Conservation (phyloP, 1,140 invertebrate genomes). For the Mercenaria mercenaria region DNA sequence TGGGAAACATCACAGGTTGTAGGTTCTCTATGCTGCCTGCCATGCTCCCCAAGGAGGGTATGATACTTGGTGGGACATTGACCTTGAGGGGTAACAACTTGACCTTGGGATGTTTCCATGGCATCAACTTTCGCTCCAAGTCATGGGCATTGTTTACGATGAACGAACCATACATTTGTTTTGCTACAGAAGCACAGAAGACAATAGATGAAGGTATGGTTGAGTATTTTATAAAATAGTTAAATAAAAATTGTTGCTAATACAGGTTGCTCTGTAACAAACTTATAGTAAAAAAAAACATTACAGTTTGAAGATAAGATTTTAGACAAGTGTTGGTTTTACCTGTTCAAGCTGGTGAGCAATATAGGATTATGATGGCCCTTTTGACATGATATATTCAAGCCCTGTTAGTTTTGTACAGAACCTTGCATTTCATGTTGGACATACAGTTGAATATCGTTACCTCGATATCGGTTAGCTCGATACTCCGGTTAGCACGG, state of each 20-base stretch:
- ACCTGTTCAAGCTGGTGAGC: no score
- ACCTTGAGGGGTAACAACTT: conserved; percentile 95
- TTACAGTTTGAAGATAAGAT: background rate
- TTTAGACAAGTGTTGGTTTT: background rate
- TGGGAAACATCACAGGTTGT: conserved; percentile 90
- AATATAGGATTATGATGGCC: no score
- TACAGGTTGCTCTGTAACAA: background rate
- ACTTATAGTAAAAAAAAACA: background rate
- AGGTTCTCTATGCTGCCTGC: conserved; percentile 91
- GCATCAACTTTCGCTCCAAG: conserved; percentile 98
- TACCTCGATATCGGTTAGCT: no score
- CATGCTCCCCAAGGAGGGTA: conserved; percentile 90
- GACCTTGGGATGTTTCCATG: conserved; percentile 98
- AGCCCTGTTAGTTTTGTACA: no score
- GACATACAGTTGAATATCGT: no score
- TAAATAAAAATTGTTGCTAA: background rate
- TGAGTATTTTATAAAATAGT: conserved; percentile 5
- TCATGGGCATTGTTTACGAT: conserved; percentile 98
- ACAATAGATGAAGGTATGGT: conserved; percentile 79
- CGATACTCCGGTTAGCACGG: no score
- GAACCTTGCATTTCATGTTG: no score
- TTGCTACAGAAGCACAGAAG: conserved; percentile 96
- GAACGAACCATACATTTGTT: conserved; percentile 97
- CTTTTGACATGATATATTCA: no score
- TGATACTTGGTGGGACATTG: conserved; percentile 93